Evolutionary conservation across 2,888 invertebrate species (phyloP).

Genomic region (Protophormia terraenovae): DNA sequence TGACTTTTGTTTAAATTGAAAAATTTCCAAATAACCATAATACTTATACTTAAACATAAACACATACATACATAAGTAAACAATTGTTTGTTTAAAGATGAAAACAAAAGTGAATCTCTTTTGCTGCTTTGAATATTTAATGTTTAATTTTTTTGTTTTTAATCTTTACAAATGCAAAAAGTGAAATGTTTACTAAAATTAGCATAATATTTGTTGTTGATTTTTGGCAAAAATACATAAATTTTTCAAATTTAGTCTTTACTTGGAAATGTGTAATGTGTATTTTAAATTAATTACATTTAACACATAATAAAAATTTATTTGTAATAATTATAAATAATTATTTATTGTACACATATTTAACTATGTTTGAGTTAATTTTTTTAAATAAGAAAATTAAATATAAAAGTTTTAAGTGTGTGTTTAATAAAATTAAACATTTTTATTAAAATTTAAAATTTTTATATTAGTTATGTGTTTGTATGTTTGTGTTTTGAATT

Average conservation of each 20-base stretch:
- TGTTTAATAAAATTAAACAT: no score
- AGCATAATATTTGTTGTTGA: conserved; percentile 45
- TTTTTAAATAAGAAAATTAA: no score
- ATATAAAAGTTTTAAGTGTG: no score
- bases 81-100: conserved; percentile 23
- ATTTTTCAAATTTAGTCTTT: not conserved
- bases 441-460: not conserved
- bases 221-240: conserved; percentile 12
- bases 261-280: not conserved
- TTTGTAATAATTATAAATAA: no score
- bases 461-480: not conserved
- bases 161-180: conserved; percentile 47
- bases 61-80: not conserved
- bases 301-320: conserved; percentile 33
- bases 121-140: conserved; percentile 20
- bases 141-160: conserved; percentile 15
- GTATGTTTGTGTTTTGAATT: no score
- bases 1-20: not conserved
- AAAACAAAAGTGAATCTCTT: conserved; percentile 53
- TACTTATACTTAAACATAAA: no score
- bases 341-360: no score
- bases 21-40: conserved; percentile 21
- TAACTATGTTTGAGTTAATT: no score
- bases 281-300: not conserved
- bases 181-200: conserved; percentile 58